A percentile compares a stretch with the other conserved stretches of the same genome.
Evolutionary conservation across 2,113 vertebrate genomes (phyloP).

Genomic region (Platycercus adscitus): DNA sequence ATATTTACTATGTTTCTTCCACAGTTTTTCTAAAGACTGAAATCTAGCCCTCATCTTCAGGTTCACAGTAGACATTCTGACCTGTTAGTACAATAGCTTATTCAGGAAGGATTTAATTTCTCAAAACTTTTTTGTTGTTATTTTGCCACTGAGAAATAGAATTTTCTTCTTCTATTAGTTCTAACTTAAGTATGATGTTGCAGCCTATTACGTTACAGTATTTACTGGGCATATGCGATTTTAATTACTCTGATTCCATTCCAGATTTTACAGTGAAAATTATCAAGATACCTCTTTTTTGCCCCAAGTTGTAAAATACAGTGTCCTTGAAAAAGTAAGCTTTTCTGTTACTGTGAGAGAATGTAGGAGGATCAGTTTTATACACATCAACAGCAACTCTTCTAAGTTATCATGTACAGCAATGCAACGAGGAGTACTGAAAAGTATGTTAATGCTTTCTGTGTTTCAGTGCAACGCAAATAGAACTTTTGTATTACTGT

Average conservation of each 20-base stretch:
- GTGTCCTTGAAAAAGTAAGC: conserved; percentile 79
- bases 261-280: conserved; percentile 69
- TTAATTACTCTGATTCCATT: conserved; percentile 56
- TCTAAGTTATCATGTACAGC: neutral
- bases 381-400: neutral
- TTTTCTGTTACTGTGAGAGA: neutral
- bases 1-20: neutral
- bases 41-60: neutral
- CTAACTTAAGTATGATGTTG: neutral
- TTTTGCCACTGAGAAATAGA: neutral
- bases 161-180: neutral
- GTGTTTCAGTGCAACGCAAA: neutral
- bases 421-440: neutral
- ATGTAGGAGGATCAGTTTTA: neutral
- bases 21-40: neutral
- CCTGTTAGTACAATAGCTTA: neutral
- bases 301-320: conserved; percentile 82
- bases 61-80: neutral
- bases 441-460: neutral
- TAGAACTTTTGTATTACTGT: neutral
- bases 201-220: neutral
- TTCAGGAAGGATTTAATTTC: neutral
- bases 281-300: conserved; percentile 66
- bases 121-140: neutral
- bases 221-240: neutral